Base-by-base conservation (phyloP, 1,140 invertebrate genomes). In the Eriocheir sinensis region DNA sequence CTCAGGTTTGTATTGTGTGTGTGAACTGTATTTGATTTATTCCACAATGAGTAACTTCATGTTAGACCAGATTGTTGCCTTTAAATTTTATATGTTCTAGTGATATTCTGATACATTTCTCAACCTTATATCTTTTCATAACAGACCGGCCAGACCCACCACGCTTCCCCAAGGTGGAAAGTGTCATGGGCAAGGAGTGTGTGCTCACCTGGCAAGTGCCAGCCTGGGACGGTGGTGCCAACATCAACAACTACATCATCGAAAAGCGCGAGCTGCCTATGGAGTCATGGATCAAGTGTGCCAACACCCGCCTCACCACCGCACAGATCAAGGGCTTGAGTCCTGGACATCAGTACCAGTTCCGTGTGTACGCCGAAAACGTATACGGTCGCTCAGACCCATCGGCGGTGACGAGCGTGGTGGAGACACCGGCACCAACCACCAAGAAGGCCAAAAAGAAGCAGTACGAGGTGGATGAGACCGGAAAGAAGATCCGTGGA, bases 321-420 rank as follows among this genome's bases (percentile, higher is more conserved):
- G 98, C 99, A 97, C 99, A 98, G 15, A 98, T 99, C 0, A 98
- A 98, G 89, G 98, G 98, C 34, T 97, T 99, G 3, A 98, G 98
- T 92, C 98, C 99, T 0, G 98, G 99, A 95, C 98, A 99, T 96
- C 98, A 99, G 96, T 99, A 99, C 97, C 98, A 99, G 96, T 99
- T 99, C 98, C 97, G 99, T 93, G 98, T 99, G 0, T 99, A 98
- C 96, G 99, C 99, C 83, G 97, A 99, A 96, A 99, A 99, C 96
- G 98, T 99, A 27, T 99, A 99, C 96, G 99, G 99, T 27, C 97
- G 98, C 90, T 99, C 99, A 79, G 98, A 99, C 96, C 98, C 99
- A 3, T 98, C 98, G 36, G 97, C 98, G 30, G 96, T 99, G 40
- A 97, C 99, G 27, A 98, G 98, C 80, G 99, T 98, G 53, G 99